Percentiles rank a stretch among this genome's conserved stretches.
Conservation (phyloP, 2,797 vertebrate genomes). For the Poecilia wingei region DNA sequence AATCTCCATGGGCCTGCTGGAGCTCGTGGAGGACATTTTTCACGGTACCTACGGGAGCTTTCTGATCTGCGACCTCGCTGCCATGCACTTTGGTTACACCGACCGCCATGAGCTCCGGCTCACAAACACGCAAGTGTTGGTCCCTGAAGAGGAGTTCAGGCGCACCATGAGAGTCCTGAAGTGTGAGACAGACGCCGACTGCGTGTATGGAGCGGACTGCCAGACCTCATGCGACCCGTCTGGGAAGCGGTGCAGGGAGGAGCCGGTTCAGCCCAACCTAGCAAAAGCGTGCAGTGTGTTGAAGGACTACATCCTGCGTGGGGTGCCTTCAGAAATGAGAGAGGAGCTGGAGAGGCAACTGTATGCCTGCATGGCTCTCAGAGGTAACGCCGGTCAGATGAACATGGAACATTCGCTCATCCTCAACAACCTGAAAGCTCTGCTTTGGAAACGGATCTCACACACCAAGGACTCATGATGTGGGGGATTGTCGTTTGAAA, state of each 20-base stretch:
- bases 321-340: slow-evolving; percentile 87
- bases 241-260: slow-evolving; percentile 88
- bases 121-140: slow-evolving; percentile 87
- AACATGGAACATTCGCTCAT: slow-evolving; percentile 99
- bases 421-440: slow-evolving; percentile 96
- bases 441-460: slow-evolving; percentile 99
- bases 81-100: slow-evolving; percentile 81
- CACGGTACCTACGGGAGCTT: slow-evolving; percentile 97
- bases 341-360: slow-evolving; percentile 97
- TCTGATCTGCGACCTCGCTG: slow-evolving; percentile 93
- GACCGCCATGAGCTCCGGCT: slow-evolving; percentile 84
- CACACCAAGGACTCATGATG: slow-evolving; percentile 95
- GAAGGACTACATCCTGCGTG: slow-evolving; percentile 94
- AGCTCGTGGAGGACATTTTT: slow-evolving; percentile 98
- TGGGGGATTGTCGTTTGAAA: slow-evolving; percentile 1
- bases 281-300: slow-evolving; percentile 93
- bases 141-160: slow-evolving; percentile 90
- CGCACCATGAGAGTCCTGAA: slow-evolving; percentile 87
- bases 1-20: slow-evolving; percentile 97
- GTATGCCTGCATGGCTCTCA: slow-evolving; percentile 94
- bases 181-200: slow-evolving; percentile 91
- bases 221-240: slow-evolving; percentile 88
- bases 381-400: slow-evolving; percentile 92
- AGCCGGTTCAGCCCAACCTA: slow-evolving; percentile 92
- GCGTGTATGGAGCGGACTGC: slow-evolving; percentile 91